Base-by-base conservation (phyloP, 2,113 vertebrate species). In the Sebastes schlegelii region DNA sequence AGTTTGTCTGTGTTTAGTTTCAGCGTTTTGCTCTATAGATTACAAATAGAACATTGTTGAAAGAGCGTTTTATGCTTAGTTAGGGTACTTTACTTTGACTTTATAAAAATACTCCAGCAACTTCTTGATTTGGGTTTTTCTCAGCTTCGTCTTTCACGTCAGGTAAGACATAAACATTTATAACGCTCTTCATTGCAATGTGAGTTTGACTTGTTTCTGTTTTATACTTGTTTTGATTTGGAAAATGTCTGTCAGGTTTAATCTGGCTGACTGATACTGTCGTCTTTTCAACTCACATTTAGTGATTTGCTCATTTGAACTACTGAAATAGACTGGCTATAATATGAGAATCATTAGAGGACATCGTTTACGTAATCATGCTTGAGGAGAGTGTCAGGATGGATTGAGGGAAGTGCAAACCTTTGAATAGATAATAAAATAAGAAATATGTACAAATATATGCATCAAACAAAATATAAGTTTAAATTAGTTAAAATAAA, bases 141-240 rank as follows among this genome's bases (percentile, higher is more conserved):
- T 66, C 58, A 8, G 8, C 76, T 72, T 68, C 79, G 54, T 67
- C 58, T 42, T 14, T 43, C 55, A 8, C 68, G 21, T 43, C 68
- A 85, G 89, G 89, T 91, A 83, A 86, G 81, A 19, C 11, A 6
- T 10, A 17, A 58, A 46, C 51, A 12, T n/a, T 51, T 0, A 5
- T 12, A 17, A 4, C 48, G 4, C 10, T 19, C 3, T 57, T 26
- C 54, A 3, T 43, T 5, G 45, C 1, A 4, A 8, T 19, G 42
- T 6, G 2, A 43, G n/a, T 19, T 34, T 26, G 26, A 54, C 5
- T 4, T 1, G 14, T 65, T n/a, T 26, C 16, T 21, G 40, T 65
- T 62, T 23, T n/a, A 45, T 3, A 5, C 2, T 51, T 63, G 2
- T 13, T 19, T n/a, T 26, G n/a, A 49, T 69, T 66, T 21, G 21